Conservation (phyloP, 2,113 vertebrate species). For the Tetrao urogallus region DNA sequence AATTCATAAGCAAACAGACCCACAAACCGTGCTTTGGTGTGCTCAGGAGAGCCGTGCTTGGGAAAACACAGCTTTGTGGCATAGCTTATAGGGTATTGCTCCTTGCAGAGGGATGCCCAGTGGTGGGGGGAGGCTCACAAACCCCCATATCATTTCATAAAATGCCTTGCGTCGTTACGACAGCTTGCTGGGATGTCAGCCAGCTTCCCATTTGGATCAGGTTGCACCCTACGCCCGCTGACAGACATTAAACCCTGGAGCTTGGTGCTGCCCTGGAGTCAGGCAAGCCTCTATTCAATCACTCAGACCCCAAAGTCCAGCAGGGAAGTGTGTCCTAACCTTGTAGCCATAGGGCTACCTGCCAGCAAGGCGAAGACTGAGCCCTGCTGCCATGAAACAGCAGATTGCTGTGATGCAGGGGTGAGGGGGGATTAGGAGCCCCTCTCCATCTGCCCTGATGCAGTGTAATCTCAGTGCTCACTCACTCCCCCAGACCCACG, state of each 20-base stretch:
- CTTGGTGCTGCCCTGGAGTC: background rate
- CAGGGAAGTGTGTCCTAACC: background rate
- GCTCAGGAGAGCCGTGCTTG: background rate
- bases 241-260: background rate
- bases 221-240: background rate
- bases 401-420: background rate
- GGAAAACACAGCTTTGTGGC: background rate
- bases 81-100: background rate
- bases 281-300: background rate
- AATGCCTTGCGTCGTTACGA: background rate
- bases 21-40: rapidly evolving
- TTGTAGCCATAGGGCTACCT: rapidly evolving
- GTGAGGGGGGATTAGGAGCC: background rate
- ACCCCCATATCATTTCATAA: background rate
- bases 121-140: background rate
- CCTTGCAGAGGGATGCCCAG: background rate
- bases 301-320: background rate
- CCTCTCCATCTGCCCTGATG: background rate
- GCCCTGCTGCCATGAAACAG: background rate
- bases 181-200: constrained; percentile 31
- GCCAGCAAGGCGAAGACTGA: background rate
- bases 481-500: no score
- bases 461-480: background rate
- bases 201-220: constrained; percentile 50
- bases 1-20: rapidly evolving